Base-by-base conservation (phyloP, 2,113 vertebrate genomes). In the Oreocharis arfaki region DNA sequence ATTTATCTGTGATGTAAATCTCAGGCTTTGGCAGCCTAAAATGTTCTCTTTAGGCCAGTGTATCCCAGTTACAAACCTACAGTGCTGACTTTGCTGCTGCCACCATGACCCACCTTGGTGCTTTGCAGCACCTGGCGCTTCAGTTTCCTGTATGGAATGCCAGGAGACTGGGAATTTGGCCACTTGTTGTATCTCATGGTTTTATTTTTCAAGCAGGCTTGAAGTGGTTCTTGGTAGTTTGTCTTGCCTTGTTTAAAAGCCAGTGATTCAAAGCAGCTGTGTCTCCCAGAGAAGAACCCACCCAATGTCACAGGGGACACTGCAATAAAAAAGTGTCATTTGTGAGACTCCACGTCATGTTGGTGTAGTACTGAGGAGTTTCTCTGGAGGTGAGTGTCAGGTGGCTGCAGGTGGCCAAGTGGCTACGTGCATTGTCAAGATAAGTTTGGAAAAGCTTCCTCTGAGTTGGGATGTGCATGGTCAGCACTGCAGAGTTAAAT, bases 321-420 rank as follows among this genome's bases (percentile, higher is more conserved):
- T 24, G 41, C 30, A 21, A 6, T 53, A 23, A 18, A 50, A 76
- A 74, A 70, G 73, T 46, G 16, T 42, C 30, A 13, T 28, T 53
- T 61, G 13, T 63, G 52, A 59, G 30, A 52, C 15, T 32, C 32
- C 6, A 9, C 0, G 0, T 63, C 64, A 23, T 5, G 6, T 44
- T 78, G 64, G 39, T 0, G 0, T 22, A 30, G 20, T 2, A 3
- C 6, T 11, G 24, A 74, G 64, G 71, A 70, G 16, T 35, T 30
- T 64, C 49, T 26, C 42, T 55, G 41, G 30, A 56, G 13, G 7
- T 19, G 63, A 81, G 35, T 35, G 50, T 10, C 41, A 35, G 50
- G 57, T 82, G 74, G 37, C 70, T 92, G 80, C 81, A 78, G n/a
- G 81, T 53, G 53, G 22, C 53, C n/a, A 13, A 26, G 47, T 50